These are phyloP conservation scores for Nematolebias whitei DNA, from an alignment of 2,113 vertebrate species.

Conservation along the genomic window DNA sequence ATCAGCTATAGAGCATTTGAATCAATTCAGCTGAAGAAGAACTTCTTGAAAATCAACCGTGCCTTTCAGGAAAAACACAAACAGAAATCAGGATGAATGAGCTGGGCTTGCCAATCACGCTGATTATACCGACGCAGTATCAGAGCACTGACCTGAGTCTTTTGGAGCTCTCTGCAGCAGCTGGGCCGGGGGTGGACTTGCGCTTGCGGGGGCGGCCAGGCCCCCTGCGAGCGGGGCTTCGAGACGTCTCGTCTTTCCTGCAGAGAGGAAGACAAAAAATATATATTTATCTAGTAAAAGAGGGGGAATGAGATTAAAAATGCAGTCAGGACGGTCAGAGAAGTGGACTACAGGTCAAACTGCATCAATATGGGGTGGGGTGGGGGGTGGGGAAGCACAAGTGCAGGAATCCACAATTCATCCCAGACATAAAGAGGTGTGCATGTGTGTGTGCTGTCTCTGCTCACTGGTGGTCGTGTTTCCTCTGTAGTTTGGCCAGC, in stretches of 20 bases:
- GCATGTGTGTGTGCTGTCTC: slow-evolving; percentile 37
- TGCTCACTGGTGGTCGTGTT: slow-evolving; percentile 89
- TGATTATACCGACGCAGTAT: slow-evolving; percentile 68
- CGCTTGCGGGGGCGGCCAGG: slow-evolving; percentile 93
- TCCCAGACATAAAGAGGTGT: slow-evolving; percentile 36
- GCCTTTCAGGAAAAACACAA: slow-evolving; percentile 75
- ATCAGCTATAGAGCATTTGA: slow-evolving; percentile 71
- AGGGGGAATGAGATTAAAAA: slow-evolving; percentile 55
- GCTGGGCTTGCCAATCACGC: slow-evolving; percentile 72
- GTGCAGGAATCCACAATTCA: slow-evolving; percentile 54
- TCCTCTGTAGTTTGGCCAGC: slow-evolving; percentile 91
- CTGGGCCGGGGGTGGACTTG: slow-evolving; percentile 79
- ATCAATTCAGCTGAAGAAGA: slow-evolving; percentile 74
- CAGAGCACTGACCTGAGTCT: slow-evolving; percentile 87
- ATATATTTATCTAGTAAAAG: neutral
- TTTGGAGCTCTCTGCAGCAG: slow-evolving; percentile 77
- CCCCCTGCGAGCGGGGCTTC: slow-evolving; percentile 91
- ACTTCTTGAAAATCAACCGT: slow-evolving; percentile 76
- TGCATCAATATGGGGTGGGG: slow-evolving; percentile 55
- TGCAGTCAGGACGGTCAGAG: slow-evolving; percentile 36
- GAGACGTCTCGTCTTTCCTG: slow-evolving; percentile 92
- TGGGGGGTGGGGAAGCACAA: slow-evolving; percentile 47
- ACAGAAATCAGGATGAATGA: slow-evolving; percentile 77
- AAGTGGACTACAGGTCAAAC: slow-evolving; percentile 66
- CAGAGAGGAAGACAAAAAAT: slow-evolving; percentile 32